A percentile compares a stretch with the other conserved stretches of the same genome.
Evolutionary conservation across 2,113 vertebrate genomes (phyloP).

Genomic region (Caretta caretta): DNA sequence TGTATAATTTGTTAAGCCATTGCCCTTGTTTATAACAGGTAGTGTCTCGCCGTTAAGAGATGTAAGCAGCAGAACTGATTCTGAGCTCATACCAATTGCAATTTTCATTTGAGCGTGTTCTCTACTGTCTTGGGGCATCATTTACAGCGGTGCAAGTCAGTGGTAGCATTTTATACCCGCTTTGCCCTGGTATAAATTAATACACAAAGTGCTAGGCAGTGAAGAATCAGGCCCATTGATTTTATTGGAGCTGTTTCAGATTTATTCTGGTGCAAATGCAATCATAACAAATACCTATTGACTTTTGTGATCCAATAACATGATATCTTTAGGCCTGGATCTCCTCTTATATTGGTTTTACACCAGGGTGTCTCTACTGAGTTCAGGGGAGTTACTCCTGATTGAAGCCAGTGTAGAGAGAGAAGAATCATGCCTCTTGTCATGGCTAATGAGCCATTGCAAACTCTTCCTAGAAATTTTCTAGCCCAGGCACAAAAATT

Average conservation of each 20-base stretch:
- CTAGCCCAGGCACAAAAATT: not conserved
- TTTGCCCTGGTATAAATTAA: fast-evolving
- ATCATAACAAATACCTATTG: not conserved
- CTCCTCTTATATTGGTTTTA: fast-evolving
- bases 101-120: fast-evolving
- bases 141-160: not conserved
- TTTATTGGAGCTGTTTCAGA: not conserved
- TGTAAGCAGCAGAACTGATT: not conserved
- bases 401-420: fast-evolving
- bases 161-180: fast-evolving
- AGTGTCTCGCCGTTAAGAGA: not conserved
- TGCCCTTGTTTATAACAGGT: fast-evolving
- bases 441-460: not conserved
- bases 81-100: fast-evolving
- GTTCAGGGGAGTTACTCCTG: fast-evolving
- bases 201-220: not conserved
- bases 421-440: fast-evolving
- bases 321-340: fast-evolving
- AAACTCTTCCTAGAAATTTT: not conserved
- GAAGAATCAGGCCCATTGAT: fast-evolving
- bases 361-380: not conserved
- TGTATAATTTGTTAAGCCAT: not conserved
- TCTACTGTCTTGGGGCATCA: fast-evolving
- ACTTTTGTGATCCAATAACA: too few species aligned
- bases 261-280: not conserved